phyloP scores from a whole-genome alignment of 2,888 invertebrate genomes.

The Polietes domitor region DNA sequence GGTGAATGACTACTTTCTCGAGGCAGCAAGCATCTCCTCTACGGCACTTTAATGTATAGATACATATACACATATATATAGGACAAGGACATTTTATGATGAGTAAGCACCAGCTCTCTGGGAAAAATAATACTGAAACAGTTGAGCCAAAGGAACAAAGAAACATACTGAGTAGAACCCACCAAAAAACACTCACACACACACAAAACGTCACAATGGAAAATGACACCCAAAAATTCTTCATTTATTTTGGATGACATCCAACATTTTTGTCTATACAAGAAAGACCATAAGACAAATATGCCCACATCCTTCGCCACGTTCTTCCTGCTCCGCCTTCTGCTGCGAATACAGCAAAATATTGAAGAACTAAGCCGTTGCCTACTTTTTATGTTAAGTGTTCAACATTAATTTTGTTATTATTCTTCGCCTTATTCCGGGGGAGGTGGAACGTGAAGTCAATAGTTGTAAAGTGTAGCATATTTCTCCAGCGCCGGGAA shows the following conservation, averaged over 20 bases:
- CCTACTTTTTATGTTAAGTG: constrained; percentile 40
- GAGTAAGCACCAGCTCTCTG: constrained; percentile 56
- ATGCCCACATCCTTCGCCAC: not conserved
- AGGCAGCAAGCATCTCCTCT: not conserved
- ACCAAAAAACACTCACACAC: too few relatives aligned
- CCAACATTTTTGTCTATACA: constrained; percentile 45
- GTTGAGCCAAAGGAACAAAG: constrained; percentile 1
- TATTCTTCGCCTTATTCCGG: not conserved
- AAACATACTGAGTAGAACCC: constrained; percentile 10
- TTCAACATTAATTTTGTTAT: constrained; percentile 61
- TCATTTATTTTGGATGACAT: constrained; percentile 64
- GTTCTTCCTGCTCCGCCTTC: not conserved
- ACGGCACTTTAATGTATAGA: too few relatives aligned
- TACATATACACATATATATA: too few relatives aligned
- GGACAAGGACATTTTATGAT: constrained; percentile 67
- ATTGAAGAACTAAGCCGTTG: not conserved
- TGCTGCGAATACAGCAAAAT: not conserved
- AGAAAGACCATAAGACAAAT: not conserved
- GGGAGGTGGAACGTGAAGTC: not conserved
- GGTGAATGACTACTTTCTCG: not conserved
- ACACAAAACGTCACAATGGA: constrained; percentile 2
- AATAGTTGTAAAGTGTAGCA: not conserved
- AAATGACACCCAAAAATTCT: constrained; percentile 63
- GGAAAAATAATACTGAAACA: constrained; percentile 32
- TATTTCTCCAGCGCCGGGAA: not conserved